These are phyloP conservation scores for Hirtodrosophila histrioides DNA, from an alignment of 2,888 invertebrate species.

Conservation along the genomic window DNA sequence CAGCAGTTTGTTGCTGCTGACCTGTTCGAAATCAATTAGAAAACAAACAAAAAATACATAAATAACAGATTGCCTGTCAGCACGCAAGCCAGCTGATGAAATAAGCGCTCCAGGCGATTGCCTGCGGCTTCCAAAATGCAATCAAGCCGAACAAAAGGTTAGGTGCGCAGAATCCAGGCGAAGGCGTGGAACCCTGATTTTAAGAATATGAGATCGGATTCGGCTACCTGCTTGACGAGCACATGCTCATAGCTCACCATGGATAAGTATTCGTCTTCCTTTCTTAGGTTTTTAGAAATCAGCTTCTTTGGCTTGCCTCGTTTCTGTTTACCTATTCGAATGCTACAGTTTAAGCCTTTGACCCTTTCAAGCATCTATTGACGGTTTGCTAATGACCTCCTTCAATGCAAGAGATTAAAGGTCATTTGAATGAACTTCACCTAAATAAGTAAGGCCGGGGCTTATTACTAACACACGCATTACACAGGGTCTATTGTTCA, in stretches of 20 bases:
- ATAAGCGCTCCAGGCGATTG: slow-evolving; percentile 20
- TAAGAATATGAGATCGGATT: not conserved
- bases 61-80: slow-evolving; percentile 35
- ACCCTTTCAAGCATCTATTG: slow-evolving; percentile 18
- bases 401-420: too few relatives aligned
- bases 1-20: slow-evolving; percentile 44
- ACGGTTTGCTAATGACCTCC: slow-evolving; percentile 37
- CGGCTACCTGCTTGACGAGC: slow-evolving; percentile 17
- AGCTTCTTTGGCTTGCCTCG: not conserved
- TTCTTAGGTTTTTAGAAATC: not conserved
- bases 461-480: too few relatives aligned
- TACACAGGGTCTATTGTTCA: too few relatives aligned
- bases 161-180: slow-evolving; percentile 52
- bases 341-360: slow-evolving; percentile 46
- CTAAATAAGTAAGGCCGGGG: too few relatives aligned
- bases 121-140: slow-evolving; percentile 51
- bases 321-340: slow-evolving; percentile 55
- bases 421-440: too few relatives aligned
- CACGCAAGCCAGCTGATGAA: not conserved
- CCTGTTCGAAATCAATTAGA: slow-evolving; percentile 75
- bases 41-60: slow-evolving; percentile 50
- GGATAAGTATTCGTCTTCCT: not conserved
- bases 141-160: slow-evolving; percentile 56
- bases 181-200: slow-evolving; percentile 1
- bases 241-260: not conserved